Evolutionary conservation across 2,797 vertebrate genomes (phyloP), one percentile per base, ranked within the genome.

Genomic region (Micromesistius poutassou): DNA sequence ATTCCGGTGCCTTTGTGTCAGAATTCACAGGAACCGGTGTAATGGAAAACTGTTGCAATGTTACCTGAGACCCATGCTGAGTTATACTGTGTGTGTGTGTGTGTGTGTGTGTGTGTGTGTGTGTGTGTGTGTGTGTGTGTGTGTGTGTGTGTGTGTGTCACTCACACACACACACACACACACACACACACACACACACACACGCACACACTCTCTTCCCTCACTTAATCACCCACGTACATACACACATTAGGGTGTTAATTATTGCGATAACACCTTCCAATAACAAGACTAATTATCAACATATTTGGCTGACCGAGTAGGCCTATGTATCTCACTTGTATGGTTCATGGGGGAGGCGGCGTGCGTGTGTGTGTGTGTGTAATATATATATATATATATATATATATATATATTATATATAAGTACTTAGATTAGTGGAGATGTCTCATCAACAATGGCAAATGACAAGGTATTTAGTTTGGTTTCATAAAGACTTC

Each of bases 201-300:
- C 36, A 33, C 71, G 3, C 46, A 25, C 19, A 14, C 36, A 62
- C 74, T 74, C 75, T 70, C 46, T 72, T 25, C 76, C 79, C 75
- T n/a, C 77, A 66, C 78, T 55, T 78, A 84, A 76, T 81, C 75
- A 79, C 35, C 71, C 25, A 25, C 75, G 30, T 40, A 30, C 68
- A 71, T 36, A 76, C 70, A 73, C 75, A n/a, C 88, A 91, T 90
- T 87, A 87, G 91, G 93, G 92, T 94, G 93, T 94, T 95, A 95
- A 95, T 95, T 94, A 94, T 95, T 94, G 92, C 93, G 93, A 94
- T 94, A 92, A 93, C 94, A 94, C 94, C 91, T 94, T 93, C 89
- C 91, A 90, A 92, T 93, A 94, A 93, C 94, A 92, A 90, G 90
- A 89, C 90, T 95, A 94, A 94, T 94, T 94, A 94, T 94, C 93